Conservation (phyloP, 1,140 invertebrate genomes). For the Anastrepha ludens region DNA sequence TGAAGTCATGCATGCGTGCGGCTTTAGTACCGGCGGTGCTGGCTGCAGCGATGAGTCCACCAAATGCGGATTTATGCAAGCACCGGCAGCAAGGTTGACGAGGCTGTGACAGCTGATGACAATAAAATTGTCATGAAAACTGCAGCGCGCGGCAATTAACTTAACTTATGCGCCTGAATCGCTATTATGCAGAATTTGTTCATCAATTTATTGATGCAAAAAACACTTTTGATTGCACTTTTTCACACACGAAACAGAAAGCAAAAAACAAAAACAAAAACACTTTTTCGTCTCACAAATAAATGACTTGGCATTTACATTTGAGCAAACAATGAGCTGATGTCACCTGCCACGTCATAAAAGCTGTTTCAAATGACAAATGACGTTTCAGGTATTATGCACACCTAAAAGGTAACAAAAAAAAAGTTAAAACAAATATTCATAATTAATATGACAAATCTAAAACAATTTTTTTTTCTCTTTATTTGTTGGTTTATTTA, state of each 20-base stretch:
- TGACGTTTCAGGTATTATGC: slow-evolving; percentile 19
- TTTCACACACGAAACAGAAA: not conserved
- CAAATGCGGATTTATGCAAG: not conserved
- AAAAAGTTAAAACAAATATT: slow-evolving; percentile 4
- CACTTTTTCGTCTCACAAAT: not conserved
- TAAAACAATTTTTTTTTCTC: not conserved
- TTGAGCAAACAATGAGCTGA: not conserved
- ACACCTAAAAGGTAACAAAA: not conserved
- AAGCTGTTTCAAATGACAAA: slow-evolving; percentile 15
- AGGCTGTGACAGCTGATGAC: slow-evolving; percentile 24
- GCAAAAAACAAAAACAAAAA: not conserved
- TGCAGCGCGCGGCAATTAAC: not conserved
- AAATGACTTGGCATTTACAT: slow-evolving; percentile 35
- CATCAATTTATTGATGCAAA: not conserved
- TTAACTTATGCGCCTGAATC: not conserved
- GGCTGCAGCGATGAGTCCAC: not conserved
- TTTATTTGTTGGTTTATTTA: not conserved
- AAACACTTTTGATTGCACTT: not conserved
- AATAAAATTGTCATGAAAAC: slow-evolving; percentile 6
- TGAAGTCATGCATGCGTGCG: slow-evolving; percentile 50
- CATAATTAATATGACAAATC: slow-evolving; percentile 33
- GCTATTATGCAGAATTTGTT: not conserved
- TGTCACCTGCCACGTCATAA: not conserved
- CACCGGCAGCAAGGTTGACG: not conserved
- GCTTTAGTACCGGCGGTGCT: slow-evolving; percentile 15